Conservation (phyloP, 2,113 vertebrate species). For the Nanorana parkeri region DNA sequence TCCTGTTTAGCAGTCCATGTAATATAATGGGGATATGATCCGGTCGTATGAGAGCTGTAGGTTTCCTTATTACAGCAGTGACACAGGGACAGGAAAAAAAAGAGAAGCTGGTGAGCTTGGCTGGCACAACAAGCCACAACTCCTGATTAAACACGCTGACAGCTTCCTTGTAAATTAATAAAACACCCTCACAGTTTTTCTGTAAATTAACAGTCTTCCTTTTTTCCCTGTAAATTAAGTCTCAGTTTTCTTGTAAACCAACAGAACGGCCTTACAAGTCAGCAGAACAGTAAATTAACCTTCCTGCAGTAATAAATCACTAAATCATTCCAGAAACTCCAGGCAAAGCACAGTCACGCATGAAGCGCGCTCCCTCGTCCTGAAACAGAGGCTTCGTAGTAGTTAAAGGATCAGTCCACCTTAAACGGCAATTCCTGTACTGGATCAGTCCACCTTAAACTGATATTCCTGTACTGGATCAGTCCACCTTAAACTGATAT, state of each 20-base stretch:
- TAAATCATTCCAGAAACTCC: neutral
- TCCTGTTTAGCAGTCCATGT: too few species aligned
- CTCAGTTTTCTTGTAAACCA: conserved; percentile 39
- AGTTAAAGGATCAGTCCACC: too few species aligned
- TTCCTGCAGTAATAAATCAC: conserved; percentile 17
- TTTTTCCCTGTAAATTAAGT: conserved; percentile 27
- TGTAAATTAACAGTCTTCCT: conserved; percentile 38
- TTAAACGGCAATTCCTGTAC: too few species aligned
- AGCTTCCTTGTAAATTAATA: conserved; percentile 39
- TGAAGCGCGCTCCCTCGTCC: too few species aligned
- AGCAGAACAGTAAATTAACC: conserved; percentile 30
- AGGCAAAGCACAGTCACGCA: too few species aligned
- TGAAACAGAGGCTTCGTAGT: too few species aligned
- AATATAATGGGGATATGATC: too few species aligned
- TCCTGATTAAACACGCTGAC: conserved; percentile 28
- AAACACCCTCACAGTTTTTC: conserved; percentile 17
- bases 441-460: too few species aligned
- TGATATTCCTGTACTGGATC: too few species aligned
- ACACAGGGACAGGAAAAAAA: neutral
- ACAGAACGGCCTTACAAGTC: conserved; percentile 24
- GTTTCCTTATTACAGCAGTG: too few species aligned
- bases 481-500: too few species aligned
- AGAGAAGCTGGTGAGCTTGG: neutral
- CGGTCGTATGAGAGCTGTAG: too few species aligned
- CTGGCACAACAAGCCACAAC: neutral